A percentile compares a stretch with the other conserved stretches of the same genome.
These are phyloP conservation scores for Aradus depressus DNA, from an alignment of 2,888 invertebrate species.

Conservation along the genomic window DNA sequence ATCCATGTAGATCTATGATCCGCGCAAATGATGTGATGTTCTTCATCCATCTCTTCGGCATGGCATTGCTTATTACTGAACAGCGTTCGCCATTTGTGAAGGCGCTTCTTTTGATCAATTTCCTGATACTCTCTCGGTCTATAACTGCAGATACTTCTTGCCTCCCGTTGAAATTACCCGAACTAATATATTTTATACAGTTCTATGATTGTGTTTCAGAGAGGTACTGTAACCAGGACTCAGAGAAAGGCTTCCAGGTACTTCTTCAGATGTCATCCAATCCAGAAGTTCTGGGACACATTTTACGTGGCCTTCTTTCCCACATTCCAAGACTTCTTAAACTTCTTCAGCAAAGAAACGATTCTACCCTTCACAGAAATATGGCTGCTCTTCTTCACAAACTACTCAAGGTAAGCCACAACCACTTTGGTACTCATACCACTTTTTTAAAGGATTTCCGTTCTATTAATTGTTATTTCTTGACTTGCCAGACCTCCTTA, in stretches of 20 bases:
- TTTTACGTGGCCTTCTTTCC: constrained; percentile 40
- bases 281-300: constrained; percentile 44
- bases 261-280: constrained; percentile 45
- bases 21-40: too few species aligned
- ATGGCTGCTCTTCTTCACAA: constrained; percentile 40
- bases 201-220: constrained; percentile 13
- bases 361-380: constrained; percentile 37
- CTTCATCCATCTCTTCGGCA: too few species aligned
- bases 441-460: background rate
- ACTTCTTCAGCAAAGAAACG: constrained; percentile 38
- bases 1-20: too few species aligned
- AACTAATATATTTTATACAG: background rate
- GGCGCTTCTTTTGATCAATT: too few species aligned
- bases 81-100: too few species aligned
- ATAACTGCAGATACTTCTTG: background rate
- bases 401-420: constrained; percentile 37
- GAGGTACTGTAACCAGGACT: constrained; percentile 29
- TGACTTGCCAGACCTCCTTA: constrained; percentile 36
- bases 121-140: too few species aligned
- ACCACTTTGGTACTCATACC: background rate
- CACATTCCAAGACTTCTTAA: constrained; percentile 38
- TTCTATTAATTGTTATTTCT: background rate
- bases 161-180: background rate
- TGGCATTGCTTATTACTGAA: too few species aligned
- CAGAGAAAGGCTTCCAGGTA: constrained; percentile 42